Evolutionary conservation across 2,888 invertebrate species (phyloP).

Genomic region (Chouioia cunea): DNA sequence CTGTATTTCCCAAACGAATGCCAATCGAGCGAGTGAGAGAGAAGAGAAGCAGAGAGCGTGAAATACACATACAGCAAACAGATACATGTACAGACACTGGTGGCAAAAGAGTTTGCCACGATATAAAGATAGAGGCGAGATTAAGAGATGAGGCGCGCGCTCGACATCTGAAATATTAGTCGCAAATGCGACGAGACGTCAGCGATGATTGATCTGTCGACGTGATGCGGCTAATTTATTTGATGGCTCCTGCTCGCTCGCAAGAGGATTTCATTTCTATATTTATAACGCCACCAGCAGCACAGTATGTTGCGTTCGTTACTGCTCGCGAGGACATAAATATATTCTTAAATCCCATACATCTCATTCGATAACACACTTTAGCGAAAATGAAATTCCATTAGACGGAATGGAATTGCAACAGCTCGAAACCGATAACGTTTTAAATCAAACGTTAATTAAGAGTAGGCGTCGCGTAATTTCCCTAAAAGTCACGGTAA

Average conservation of each 20-base stretch:
- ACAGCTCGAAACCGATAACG: too few relatives aligned
- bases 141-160: neutral
- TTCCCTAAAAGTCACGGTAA: too few relatives aligned
- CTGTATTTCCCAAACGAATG: constrained; percentile 52
- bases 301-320: neutral
- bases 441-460: too few relatives aligned
- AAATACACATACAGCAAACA: neutral
- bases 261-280: constrained; percentile 35
- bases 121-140: neutral
- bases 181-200: constrained; percentile 34
- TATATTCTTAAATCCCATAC: too few relatives aligned
- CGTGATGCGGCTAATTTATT: constrained; percentile 56
- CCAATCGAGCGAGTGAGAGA: constrained; percentile 23
- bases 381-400: too few relatives aligned
- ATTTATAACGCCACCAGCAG: constrained; percentile 51
- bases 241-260: constrained; percentile 47
- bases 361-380: too few relatives aligned
- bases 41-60: constrained; percentile 1
- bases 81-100: too few relatives aligned
- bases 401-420: too few relatives aligned
- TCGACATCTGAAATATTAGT: constrained; percentile 43
- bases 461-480: too few relatives aligned
- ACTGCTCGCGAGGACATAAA: too few relatives aligned
- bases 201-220: constrained; percentile 58
- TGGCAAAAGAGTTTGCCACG: neutral